Evolutionary conservation across 2,888 invertebrate species (phyloP).

Genomic region (Mechanitis mazaeus): DNA sequence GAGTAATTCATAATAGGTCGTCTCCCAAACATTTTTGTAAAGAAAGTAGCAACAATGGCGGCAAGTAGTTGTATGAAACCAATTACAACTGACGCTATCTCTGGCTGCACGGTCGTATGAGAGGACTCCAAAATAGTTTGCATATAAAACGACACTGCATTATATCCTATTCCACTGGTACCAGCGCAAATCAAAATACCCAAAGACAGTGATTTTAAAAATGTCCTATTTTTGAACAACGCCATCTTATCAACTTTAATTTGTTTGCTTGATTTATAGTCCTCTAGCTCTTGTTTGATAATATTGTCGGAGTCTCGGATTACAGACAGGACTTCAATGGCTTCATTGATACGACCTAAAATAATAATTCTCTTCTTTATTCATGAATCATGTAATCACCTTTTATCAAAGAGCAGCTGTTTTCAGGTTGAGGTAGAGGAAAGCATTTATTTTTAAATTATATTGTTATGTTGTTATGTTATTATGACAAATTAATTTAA

Average conservation of each 20-base stretch:
- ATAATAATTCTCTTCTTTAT: background rate
- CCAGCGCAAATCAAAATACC: constrained; percentile 30
- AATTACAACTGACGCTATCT: constrained; percentile 44
- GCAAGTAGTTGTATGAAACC: constrained; percentile 46
- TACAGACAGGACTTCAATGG: background rate
- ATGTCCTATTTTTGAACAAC: constrained; percentile 32
- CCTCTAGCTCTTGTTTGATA: constrained; percentile 39
- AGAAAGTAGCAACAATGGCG: constrained; percentile 38
- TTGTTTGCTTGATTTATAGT: constrained; percentile 34
- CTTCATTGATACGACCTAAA: background rate
- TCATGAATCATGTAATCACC: background rate
- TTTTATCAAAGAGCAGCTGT: too few species aligned
- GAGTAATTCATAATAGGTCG: constrained; percentile 35
- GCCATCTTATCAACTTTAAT: constrained; percentile 22
- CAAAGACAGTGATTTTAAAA: constrained; percentile 34
- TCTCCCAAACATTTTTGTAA: constrained; percentile 43
- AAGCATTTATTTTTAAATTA: too few species aligned
- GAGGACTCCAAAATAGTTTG: constrained; percentile 49
- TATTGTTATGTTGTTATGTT: too few species aligned
- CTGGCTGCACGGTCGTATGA: constrained; percentile 42
- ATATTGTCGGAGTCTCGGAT: background rate
- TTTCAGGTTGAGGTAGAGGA: too few species aligned
- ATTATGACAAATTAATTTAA: too few species aligned
- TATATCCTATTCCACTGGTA: constrained; percentile 42
- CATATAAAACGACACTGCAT: constrained; percentile 45